These are phyloP conservation scores for Tretioscincus oriximinensis DNA, from an alignment of 2,113 vertebrate species.

Conservation along the genomic window DNA sequence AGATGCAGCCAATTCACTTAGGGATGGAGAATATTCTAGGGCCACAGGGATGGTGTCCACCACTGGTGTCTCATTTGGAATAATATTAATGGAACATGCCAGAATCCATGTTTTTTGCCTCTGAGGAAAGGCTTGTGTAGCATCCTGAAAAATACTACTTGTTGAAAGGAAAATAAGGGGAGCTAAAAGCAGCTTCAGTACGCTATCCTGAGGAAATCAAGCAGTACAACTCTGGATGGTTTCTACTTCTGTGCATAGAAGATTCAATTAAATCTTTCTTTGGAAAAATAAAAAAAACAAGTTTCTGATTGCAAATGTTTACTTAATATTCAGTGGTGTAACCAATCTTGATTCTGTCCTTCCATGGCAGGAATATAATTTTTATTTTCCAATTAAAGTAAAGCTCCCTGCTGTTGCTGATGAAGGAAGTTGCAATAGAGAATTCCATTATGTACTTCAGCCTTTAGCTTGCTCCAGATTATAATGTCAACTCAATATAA, in stretches of 20 bases:
- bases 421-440: not conserved
- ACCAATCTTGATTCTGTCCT: not conserved
- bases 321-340: not conserved
- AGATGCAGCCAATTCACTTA: no score
- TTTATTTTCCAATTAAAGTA: not conserved
- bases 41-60: no score
- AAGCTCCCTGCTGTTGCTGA: not conserved
- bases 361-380: not conserved
- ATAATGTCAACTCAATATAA: not conserved
- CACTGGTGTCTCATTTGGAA: no score
- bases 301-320: not conserved
- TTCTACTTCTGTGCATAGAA: not conserved
- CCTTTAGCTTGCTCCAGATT: not conserved
- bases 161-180: not conserved
- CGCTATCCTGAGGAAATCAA: not conserved
- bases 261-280: not conserved
- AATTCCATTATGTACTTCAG: not conserved
- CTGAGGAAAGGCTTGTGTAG: not conserved
- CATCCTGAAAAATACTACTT: not conserved
- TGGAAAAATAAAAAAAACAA: not conserved
- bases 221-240: not conserved
- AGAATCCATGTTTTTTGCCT: no score
- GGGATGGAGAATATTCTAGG: no score
- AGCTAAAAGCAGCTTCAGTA: not conserved
- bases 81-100: no score